Evolutionary conservation across 1,140 invertebrate genomes (phyloP).

Genomic region (Sinonovacula constricta): DNA sequence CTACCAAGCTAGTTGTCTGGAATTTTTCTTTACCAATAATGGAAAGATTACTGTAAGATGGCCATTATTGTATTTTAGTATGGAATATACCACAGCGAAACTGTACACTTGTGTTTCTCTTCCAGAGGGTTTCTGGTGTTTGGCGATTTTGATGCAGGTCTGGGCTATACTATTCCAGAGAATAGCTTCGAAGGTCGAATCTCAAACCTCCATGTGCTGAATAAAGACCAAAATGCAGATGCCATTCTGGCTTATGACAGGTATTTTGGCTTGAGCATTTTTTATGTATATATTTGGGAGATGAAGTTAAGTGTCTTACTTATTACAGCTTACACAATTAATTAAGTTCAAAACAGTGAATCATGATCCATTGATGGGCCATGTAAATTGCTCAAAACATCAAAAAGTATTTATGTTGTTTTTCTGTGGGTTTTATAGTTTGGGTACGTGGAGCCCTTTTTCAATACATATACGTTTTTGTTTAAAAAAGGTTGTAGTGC

Average conservation of each 20-base stretch:
- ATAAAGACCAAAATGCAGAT: no score
- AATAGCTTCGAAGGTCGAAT: constrained; percentile 48
- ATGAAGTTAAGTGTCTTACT: constrained; percentile 9
- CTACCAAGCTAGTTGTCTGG: no score
- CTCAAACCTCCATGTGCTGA: constrained; percentile 30
- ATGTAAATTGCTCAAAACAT: background rate
- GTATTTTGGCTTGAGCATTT: constrained; percentile 17
- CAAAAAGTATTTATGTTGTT: no score
- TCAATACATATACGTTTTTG: no score
- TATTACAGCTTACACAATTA: background rate
- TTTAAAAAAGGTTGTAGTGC: no score
- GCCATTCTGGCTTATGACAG: constrained; percentile 1
- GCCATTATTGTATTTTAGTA: no score
- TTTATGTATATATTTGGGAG: background rate
- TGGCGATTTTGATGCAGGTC: constrained; percentile 42
- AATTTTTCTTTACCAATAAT: no score
- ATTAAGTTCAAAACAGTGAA: background rate
- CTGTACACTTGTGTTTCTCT: background rate
- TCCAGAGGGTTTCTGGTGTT: constrained; percentile 54
- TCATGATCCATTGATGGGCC: background rate
- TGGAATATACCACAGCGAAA: background rate
- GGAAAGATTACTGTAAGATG: no score
- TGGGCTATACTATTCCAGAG: constrained; percentile 15
- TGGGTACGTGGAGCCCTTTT: no score
- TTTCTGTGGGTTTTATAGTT: no score